Percentiles rank a stretch among this genome's conserved stretches.
phyloP scores from a whole-genome alignment of 2,113 vertebrate genomes.

The Sciurus niger region DNA sequence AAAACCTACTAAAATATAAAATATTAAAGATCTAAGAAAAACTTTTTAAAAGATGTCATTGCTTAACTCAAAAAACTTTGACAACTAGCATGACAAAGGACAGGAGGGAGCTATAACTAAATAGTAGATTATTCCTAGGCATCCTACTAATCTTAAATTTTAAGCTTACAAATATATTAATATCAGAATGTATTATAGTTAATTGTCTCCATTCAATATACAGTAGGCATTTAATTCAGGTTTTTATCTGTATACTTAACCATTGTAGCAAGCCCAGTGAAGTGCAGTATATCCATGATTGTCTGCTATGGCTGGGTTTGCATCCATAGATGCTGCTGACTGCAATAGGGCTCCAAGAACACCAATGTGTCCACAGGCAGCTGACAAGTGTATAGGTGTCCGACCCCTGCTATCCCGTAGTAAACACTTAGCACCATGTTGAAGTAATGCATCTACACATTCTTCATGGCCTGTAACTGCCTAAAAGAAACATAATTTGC shows the following conservation, averaged over 20 bases:
- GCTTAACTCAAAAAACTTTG: slow-evolving; percentile 6
- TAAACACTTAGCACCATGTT: slow-evolving; percentile 95
- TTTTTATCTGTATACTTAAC: slow-evolving; percentile 88
- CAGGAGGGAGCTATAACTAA: background rate
- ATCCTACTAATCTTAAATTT: background rate
- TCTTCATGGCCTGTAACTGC: slow-evolving; percentile 98
- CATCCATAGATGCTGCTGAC: slow-evolving; percentile 92
- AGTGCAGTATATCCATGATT: slow-evolving; percentile 98
- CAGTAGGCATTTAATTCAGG: background rate
- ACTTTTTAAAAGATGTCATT: background rate
- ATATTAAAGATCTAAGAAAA: slow-evolving; percentile 44
- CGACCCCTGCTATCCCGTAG: slow-evolving; percentile 95
- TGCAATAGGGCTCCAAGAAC: slow-evolving; percentile 97
- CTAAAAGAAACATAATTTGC: slow-evolving; percentile 86
- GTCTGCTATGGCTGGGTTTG: slow-evolving; percentile 93
- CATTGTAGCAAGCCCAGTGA: slow-evolving; percentile 99
- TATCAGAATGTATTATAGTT: background rate
- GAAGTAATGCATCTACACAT: slow-evolving; percentile 97
- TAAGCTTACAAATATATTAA: background rate
- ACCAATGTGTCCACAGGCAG: slow-evolving; percentile 96
- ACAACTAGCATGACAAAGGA: background rate
- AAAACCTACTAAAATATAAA: background rate
- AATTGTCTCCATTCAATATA: background rate
- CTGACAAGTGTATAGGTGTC: slow-evolving; percentile 96
- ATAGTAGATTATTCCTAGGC: background rate